Evolutionary conservation across 2,113 vertebrate species (phyloP).

Genomic region (Danio rerio): DNA sequence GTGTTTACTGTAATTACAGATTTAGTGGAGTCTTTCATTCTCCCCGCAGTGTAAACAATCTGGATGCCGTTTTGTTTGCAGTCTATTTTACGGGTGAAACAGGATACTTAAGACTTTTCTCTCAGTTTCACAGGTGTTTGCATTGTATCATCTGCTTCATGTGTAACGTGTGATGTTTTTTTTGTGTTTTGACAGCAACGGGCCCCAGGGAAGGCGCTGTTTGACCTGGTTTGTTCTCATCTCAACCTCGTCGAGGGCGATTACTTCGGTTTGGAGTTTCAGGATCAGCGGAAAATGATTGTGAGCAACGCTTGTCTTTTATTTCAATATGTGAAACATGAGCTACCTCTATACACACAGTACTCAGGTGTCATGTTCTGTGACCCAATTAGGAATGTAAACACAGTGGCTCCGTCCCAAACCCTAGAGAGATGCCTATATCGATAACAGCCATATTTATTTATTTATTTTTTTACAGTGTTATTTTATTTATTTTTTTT

Average conservation of each 20-base stretch:
- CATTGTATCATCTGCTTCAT: neutral
- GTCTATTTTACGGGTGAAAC: neutral
- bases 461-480: too few relatives aligned
- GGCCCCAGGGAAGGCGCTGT: conserved; percentile 90
- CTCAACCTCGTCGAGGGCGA: conserved; percentile 97
- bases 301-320: conserved; percentile 71
- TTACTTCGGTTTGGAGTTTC: conserved; percentile 96
- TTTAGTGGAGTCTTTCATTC: neutral
- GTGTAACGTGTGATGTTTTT: neutral
- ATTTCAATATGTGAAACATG: neutral
- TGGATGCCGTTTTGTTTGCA: neutral
- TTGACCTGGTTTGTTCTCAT: conserved; percentile 92
- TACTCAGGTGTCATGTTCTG: neutral
- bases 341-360: neutral
- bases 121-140: neutral
- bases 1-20: neutral
- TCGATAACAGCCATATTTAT: neutral
- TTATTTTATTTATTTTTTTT: too few relatives aligned
- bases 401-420: neutral
- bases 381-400: neutral
- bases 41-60: neutral
- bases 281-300: conserved; percentile 94
- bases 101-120: neutral
- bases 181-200: conserved; percentile 81
- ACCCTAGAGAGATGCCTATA: neutral